Percentiles rank a stretch among this genome's conserved stretches.
phyloP scores from a whole-genome alignment of 2,797 vertebrate genomes.

The Pelodytes ibericus region DNA sequence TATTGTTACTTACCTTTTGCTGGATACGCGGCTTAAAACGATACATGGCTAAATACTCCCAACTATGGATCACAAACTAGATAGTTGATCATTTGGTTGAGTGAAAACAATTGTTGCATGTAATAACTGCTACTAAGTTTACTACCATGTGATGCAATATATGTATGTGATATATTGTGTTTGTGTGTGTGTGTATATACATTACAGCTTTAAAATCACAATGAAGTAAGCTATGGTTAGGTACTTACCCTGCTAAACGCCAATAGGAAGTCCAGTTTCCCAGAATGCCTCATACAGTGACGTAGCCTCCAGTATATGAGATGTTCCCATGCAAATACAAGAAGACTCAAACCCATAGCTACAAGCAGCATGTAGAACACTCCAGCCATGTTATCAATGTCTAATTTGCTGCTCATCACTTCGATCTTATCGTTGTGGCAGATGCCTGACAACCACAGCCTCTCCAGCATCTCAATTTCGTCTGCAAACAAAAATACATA shows the following conservation, averaged over 20 bases:
- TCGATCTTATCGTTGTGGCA: slow-evolving; percentile 90
- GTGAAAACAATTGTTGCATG: no score
- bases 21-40: no score
- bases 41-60: no score
- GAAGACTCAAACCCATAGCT: slow-evolving; percentile 79
- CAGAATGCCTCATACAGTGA: slow-evolving; percentile 86
- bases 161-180: no score
- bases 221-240: background rate
- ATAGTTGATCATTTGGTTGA: no score
- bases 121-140: no score
- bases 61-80: no score
- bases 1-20: no score
- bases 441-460: slow-evolving; percentile 88
- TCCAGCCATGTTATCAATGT: slow-evolving; percentile 82
- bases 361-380: slow-evolving; percentile 84
- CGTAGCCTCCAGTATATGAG: slow-evolving; percentile 90
- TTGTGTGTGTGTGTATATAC: no score
- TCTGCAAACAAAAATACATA: slow-evolving; percentile 66
- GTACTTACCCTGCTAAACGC: slow-evolving; percentile 86
- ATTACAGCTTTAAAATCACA: no score
- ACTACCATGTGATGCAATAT: no score
- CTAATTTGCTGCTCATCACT: slow-evolving; percentile 89
- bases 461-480: slow-evolving; percentile 89
- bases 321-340: slow-evolving; percentile 86
- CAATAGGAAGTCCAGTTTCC: slow-evolving; percentile 87